Conservation (phyloP, 1,140 invertebrate species). For the Drosophila nikananu region DNA sequence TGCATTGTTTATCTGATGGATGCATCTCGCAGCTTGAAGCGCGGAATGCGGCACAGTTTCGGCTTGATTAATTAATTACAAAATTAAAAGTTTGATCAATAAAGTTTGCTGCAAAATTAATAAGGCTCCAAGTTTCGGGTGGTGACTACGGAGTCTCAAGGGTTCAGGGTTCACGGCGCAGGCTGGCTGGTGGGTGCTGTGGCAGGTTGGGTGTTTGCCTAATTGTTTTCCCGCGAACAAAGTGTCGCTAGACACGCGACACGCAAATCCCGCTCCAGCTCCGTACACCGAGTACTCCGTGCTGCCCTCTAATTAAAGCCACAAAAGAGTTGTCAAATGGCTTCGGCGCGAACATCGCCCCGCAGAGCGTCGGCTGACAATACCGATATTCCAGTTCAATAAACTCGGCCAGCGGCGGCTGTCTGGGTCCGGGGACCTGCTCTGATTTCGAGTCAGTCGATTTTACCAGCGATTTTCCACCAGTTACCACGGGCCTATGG, state of each 20-base stretch:
- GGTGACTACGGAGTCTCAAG: constrained; percentile 15
- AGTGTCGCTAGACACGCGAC: constrained; percentile 77
- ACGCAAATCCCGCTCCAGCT: constrained; percentile 51
- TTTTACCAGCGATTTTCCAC: constrained; percentile 28
- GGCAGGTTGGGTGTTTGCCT: constrained; percentile 56
- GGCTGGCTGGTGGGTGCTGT: constrained; percentile 5
- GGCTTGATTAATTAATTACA: constrained; percentile 73
- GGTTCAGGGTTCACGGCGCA: not conserved
- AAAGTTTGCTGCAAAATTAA: constrained; percentile 63
- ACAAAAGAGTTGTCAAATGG: constrained; percentile 61
- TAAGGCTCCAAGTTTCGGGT: constrained; percentile 40
- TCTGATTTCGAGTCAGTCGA: constrained; percentile 62
- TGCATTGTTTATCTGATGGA: constrained; percentile 38
- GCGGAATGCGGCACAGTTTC: constrained; percentile 47
- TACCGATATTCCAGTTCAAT: constrained; percentile 67
- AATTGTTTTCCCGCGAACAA: constrained; percentile 62
- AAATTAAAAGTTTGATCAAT: constrained; percentile 81
- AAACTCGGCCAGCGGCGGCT: constrained; percentile 50
- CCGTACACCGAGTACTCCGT: constrained; percentile 15
- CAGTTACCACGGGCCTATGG: constrained; percentile 44
- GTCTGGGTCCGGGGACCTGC: constrained; percentile 22
- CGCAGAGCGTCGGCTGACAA: constrained; percentile 5
- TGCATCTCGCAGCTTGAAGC: constrained; percentile 28
- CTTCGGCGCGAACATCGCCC: constrained; percentile 30
- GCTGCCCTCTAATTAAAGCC: constrained; percentile 48